Evolutionary conservation across 2,888 invertebrate species (phyloP), one percentile per base, ranked within the genome.

Genomic region (Pseudococcus longispinus): DNA sequence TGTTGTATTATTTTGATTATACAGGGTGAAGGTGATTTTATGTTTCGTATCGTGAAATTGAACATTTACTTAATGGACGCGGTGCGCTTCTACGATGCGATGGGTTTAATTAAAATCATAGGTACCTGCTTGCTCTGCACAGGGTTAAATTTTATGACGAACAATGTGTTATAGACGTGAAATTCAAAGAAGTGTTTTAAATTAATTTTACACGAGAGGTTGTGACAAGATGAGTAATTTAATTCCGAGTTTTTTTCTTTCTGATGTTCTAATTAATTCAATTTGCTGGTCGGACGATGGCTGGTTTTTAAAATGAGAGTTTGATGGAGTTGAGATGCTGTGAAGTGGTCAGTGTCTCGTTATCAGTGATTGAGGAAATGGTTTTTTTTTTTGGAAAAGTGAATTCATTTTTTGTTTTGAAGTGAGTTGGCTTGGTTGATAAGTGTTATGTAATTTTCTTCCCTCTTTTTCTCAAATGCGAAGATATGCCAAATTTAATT

Each of bases 141-240:
- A 80, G 77, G 77, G 77, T 80, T 80, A 80, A 80, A 80, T 42
- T 80, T 80, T 80, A 80, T 80, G 77, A 37, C 37, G 37, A 80
- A 42, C 9, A 80, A 80, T 80, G 42, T 8, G 20, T 42, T 20
- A 23, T 15, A 32, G 5, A 18, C n/a, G 37, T 42, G 42, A 42
- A 80, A 80, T 37, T 80, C 1, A 18, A 42, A 32, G 70, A 70
- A 70, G 29, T 70, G 29, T 29, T 70, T 70, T 70, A 70, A 70
- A 70, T 70, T 70, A 70, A 70, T 70, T 70, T 70, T 29, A 70
- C 20, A 18, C 11, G 29, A 70, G 65, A 65, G 26, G 26, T 65
- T 65, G 65, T 65, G 65, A 65, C 70, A 70, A 70, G 70, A 70
- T 70, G 29, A 70, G 70, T 70, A 29, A 70, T 70, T 70, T 29